These are phyloP conservation scores for Drosophila dunni DNA, from an alignment of 1,140 invertebrate genomes.

Conservation along the genomic window DNA sequence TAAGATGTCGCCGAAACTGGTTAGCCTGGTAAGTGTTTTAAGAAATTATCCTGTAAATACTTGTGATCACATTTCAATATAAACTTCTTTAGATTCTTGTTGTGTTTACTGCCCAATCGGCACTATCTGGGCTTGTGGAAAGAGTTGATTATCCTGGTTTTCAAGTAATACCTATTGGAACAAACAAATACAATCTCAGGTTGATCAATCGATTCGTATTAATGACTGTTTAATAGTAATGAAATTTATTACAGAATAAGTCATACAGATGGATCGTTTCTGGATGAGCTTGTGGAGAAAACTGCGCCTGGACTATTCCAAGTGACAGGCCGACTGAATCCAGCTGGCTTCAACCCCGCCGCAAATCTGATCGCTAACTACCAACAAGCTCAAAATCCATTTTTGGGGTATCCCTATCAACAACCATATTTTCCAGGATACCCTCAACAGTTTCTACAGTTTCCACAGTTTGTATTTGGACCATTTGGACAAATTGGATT, in stretches of 20 bases:
- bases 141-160: neutral
- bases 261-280: conserved; percentile 6
- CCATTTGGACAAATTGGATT: no score
- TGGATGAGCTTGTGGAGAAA: neutral
- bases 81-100: neutral
- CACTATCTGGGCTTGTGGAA: neutral
- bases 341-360: neutral
- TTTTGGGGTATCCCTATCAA: neutral
- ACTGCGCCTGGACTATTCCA: neutral
- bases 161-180: neutral
- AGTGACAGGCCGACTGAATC: neutral
- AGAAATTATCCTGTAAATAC: neutral
- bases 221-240: neutral
- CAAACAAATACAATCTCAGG: conserved; percentile 6
- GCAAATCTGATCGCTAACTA: neutral
- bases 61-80: neutral
- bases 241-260: neutral
- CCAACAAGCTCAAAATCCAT: neutral
- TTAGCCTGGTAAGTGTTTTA: conserved; percentile 1
- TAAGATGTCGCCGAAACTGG: neutral
- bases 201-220: neutral
- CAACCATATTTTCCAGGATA: no score
- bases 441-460: neutral
- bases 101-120: neutral
- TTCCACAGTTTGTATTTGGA: neutral